phyloP scores from a whole-genome alignment of 1,140 invertebrate genomes.

The Zaprionus africanus region DNA sequence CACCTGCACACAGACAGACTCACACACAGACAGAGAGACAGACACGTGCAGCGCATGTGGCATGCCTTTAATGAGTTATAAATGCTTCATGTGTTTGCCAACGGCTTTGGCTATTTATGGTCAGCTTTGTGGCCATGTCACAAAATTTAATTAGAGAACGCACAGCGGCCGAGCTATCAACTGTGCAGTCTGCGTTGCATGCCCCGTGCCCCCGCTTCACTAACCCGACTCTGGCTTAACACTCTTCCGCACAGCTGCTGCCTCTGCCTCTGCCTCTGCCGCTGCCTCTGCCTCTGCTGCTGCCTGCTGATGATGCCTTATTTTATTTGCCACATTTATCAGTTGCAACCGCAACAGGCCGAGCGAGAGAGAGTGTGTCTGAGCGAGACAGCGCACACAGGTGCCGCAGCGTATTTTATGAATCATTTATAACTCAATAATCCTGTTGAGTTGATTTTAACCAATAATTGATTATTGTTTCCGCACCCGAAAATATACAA shows the following conservation, averaged over 20 bases:
- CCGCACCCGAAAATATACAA: constrained; percentile 30
- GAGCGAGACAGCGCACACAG: constrained; percentile 39
- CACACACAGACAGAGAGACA: background rate
- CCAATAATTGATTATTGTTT: constrained; percentile 81
- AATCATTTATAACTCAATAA: constrained; percentile 82
- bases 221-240: background rate
- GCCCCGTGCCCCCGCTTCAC: background rate
- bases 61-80: constrained; percentile 50
- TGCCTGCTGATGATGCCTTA: constrained; percentile 36
- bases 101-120: constrained; percentile 68
- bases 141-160: constrained; percentile 73
- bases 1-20: background rate
- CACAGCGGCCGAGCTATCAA: constrained; percentile 17
- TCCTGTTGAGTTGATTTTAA: constrained; percentile 81
- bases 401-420: constrained; percentile 79
- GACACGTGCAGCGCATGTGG: constrained; percentile 25
- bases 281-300: background rate
- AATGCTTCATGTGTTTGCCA: constrained; percentile 31
- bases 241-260: background rate
- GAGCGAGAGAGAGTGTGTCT: background rate
- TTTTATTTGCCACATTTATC: constrained; percentile 74
- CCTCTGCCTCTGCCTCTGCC: too few relatives aligned
- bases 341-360: constrained; percentile 72
- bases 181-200: background rate
- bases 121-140: constrained; percentile 67